Base-by-base conservation (phyloP, 2,888 invertebrate genomes). In the Megalurothrips usitatus region DNA sequence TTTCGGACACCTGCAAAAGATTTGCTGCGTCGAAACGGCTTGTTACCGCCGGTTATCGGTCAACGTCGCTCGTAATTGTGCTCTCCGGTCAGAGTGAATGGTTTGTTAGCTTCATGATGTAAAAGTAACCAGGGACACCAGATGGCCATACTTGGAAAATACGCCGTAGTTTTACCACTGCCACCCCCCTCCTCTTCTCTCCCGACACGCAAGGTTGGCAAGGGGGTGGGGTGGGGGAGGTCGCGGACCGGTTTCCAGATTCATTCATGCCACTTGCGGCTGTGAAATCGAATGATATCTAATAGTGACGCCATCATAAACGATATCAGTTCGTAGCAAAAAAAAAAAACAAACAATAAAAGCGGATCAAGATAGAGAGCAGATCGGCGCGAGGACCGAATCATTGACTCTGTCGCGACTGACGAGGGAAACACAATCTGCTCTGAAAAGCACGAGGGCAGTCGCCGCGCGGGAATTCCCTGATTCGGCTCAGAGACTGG, bases 11-110 rank as follows among this genome's bases (percentile, higher is more conserved):
- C 68, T 75, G 68, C 68, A 12, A 26, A 8, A 26, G 68, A 23
- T 81, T 81, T 81, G 81, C 80, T 81, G 81, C 80, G 58, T 80
- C 80, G 23, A 79, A 81, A 81, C 80, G 80, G 17, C 79, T 81
- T 49, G 43, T 81, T 75, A 80, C 80, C 80, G 80, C 81, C 80
- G 78, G 81, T 80, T 79, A 80, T 78, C 78, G 34, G 6, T 6
- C 78, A 26, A 80, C 80, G 63, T 80, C 80, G 58, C 78, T 75
- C 23, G 80, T 79, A 81, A 23, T 43, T 43, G 2, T 6, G 34
- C 34, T 4, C 34, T 43, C 34, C n/a, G n/a, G n/a, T 43, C 6
- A 6, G 34, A 43, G 34, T 43, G 34, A 43, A 43, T 43, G 34
- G 14, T 17, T 58, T 12, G 58, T 43, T 2, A 43, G 58, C 17